Percentiles rank a stretch among this genome's conserved stretches.
phyloP scores from a whole-genome alignment of 2,888 invertebrate genomes.

The Archaeoteleia sp. region DNA sequence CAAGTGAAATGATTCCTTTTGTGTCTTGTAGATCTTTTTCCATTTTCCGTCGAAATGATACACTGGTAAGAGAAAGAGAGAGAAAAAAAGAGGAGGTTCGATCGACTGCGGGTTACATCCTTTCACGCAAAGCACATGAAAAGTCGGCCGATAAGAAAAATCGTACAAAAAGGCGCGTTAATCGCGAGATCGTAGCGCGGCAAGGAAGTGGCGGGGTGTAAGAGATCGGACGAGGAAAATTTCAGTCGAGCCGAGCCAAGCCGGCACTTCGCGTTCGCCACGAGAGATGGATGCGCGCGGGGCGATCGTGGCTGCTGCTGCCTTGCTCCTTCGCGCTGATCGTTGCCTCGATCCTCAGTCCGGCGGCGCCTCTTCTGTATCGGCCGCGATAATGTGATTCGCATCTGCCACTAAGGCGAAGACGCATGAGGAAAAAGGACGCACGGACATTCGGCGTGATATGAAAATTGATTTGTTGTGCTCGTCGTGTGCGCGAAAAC shows the following conservation, averaged over 20 bases:
- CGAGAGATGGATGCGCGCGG: constrained; percentile 44
- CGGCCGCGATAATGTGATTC: constrained; percentile 16
- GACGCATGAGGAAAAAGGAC: background rate
- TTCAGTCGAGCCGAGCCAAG: constrained; percentile 3
- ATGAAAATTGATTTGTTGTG: constrained; percentile 41
- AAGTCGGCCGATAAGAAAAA: too few relatives aligned
- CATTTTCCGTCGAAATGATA: too few relatives aligned
- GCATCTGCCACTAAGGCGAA: background rate
- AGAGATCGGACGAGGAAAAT: background rate
- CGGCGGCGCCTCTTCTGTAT: constrained; percentile 5
- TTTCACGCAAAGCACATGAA: too few relatives aligned
- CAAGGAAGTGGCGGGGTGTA: background rate
- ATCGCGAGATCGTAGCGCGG: too few relatives aligned
- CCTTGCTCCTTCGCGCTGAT: background rate
- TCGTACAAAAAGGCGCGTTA: too few relatives aligned
- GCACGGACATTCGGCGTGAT: constrained; percentile 27
- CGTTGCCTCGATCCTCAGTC: constrained; percentile 8
- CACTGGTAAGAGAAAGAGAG: too few relatives aligned
- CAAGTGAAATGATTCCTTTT: too few relatives aligned
- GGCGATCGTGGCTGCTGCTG: constrained; percentile 5
- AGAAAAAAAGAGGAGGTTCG: too few relatives aligned
- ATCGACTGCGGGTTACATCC: too few relatives aligned
- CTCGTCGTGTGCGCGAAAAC: constrained; percentile 28
- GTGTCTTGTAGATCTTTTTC: too few relatives aligned
- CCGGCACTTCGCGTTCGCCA: constrained; percentile 30